These are phyloP conservation scores for Nomada fucata DNA, from an alignment of 2,888 invertebrate genomes.

Conservation along the genomic window DNA sequence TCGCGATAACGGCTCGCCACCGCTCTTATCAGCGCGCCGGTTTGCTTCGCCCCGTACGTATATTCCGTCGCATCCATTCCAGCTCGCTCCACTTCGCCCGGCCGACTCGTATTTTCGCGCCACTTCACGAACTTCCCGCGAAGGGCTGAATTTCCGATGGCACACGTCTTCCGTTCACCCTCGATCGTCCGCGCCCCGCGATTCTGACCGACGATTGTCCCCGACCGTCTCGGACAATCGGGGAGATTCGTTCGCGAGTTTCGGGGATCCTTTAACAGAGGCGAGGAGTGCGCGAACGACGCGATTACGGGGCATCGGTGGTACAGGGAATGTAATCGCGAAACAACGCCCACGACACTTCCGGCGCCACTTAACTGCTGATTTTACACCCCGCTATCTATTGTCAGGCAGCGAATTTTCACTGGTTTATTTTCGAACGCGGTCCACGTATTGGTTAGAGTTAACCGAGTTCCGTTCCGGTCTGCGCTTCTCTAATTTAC, in stretches of 20 bases:
- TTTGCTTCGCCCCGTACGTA: slow-evolving; percentile 72
- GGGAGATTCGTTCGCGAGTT: not conserved
- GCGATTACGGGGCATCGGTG: not conserved
- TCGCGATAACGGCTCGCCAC: slow-evolving; percentile 72
- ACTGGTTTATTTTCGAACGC: not conserved
- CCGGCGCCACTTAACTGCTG: slow-evolving; percentile 6
- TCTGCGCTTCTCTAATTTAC: too few species aligned
- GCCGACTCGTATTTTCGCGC: slow-evolving; percentile 71
- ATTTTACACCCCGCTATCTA: not conserved
- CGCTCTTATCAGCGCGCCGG: slow-evolving; percentile 73
- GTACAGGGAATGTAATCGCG: slow-evolving; percentile 3
- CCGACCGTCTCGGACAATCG: not conserved
- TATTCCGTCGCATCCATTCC: slow-evolving; percentile 75
- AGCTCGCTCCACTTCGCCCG: slow-evolving; percentile 76
- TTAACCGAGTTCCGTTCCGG: too few species aligned
- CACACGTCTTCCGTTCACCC: not conserved
- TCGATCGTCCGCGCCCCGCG: not conserved
- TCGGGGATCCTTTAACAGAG: not conserved
- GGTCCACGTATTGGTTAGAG: not conserved
- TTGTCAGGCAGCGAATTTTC: not conserved
- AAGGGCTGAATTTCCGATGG: slow-evolving; percentile 14
- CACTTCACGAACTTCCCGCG: slow-evolving; percentile 62
- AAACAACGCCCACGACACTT: slow-evolving; percentile 23
- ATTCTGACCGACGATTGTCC: not conserved
- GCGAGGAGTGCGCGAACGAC: not conserved